Evolutionary conservation across 1,140 invertebrate genomes (phyloP).

Genomic region (Vollenhovia emeryi): DNA sequence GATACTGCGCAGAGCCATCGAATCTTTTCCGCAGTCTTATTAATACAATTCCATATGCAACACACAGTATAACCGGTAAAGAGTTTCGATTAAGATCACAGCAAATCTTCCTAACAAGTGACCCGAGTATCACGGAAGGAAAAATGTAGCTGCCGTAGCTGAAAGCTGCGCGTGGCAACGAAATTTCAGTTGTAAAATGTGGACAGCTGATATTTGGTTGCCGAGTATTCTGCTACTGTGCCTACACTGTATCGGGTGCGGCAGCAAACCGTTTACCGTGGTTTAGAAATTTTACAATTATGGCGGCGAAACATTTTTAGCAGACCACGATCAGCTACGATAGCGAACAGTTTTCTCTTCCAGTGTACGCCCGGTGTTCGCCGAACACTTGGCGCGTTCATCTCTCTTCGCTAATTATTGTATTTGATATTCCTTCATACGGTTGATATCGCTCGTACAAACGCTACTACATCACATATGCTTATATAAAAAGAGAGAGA

Average conservation of each 20-base stretch:
- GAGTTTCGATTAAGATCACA: constrained; percentile 54
- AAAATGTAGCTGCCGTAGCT: too few species aligned
- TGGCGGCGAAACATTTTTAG: too few species aligned
- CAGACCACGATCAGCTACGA: too few species aligned
- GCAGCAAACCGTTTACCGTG: too few species aligned
- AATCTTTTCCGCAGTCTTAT: constrained; percentile 50
- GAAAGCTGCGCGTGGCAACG: too few species aligned
- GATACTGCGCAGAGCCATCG: constrained; percentile 28
- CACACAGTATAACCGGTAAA: constrained; percentile 20
- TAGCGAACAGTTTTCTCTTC: too few species aligned
- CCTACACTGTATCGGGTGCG: too few species aligned
- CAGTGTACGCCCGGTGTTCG: background rate
- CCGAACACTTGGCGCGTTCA: background rate
- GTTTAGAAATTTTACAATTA: too few species aligned
- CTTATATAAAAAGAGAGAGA: constrained; percentile 24
- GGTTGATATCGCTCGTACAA: constrained; percentile 47
- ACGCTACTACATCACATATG: constrained; percentile 40
- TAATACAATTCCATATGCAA: constrained; percentile 44
- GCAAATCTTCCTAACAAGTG: constrained; percentile 17
- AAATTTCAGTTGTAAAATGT: too few species aligned
- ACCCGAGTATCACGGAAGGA: too few species aligned
- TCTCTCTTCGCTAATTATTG: constrained; percentile 21
- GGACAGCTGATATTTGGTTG: too few species aligned
- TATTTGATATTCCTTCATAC: constrained; percentile 20
- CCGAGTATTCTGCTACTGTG: too few species aligned